Evolutionary conservation across 1,140 invertebrate genomes (phyloP), one percentile per base, ranked within the genome.

Genomic region (Caerostris extrusa): DNA sequence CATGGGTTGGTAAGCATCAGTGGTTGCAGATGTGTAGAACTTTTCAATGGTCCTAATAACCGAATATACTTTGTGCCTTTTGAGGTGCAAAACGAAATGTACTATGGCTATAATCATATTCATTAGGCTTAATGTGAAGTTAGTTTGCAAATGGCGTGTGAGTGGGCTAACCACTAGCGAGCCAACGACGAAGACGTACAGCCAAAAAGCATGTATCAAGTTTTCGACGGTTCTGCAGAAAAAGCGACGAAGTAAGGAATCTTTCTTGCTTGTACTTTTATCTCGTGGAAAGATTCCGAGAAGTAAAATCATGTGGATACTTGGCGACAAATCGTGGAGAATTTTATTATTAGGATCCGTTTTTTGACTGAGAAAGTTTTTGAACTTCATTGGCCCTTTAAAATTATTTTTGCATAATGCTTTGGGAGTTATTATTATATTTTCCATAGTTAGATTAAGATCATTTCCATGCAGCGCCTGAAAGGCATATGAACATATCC

Each of bases 271-370:
- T 7, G 12, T 53, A n/a, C 57, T 34, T 81, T 53, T 61, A 2
- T 58, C 57, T 5, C 19, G 10, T 12, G 86, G 57, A 10, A 93
- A 93, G n/a, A 82, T 93, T 34, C 92, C 92, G 7, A 89, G 19
- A 55, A 93, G 14, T 17, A 7, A 50, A 50, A 93, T 71, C 56
- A 93, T 34, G 64, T 34, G 67, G 56, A 93, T 55, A 57, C 85
- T 81, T 64, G 92, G 92, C 3, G 67, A 77, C n/a, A 93, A 85
- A 77, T 93, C 91, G 8, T 69, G 6, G 14, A 19, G 53, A 56
- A 90, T 71, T 19, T 57, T 67, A 3, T 67, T 67, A 19, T 90
- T 55, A 7, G 56, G 10, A 53, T 67, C 5, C n/a, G 5, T 34
- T n/a, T 90, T 56, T 34, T 56, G 14, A 12, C 7, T 17, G 55